These are phyloP conservation scores for Cynoglossus semilaevis DNA, from an alignment of 2,113 vertebrate species.

Conservation along the genomic window DNA sequence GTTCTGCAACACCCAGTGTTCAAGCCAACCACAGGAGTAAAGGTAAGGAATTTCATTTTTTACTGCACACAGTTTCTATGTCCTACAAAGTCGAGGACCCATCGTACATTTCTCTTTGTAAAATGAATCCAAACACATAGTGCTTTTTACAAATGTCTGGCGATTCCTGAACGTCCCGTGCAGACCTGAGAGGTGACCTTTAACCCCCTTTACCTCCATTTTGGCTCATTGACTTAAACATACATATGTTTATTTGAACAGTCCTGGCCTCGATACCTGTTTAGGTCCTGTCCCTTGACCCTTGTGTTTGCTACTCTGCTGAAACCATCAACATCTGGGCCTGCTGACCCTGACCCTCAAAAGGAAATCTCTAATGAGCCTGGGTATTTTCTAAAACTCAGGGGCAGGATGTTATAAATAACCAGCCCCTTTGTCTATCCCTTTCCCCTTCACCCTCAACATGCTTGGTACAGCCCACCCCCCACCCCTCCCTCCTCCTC, in stretches of 20 bases:
- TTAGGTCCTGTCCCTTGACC: constrained; percentile 18
- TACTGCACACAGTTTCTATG: too few species aligned
- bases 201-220: too few species aligned
- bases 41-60: too few species aligned
- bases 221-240: too few species aligned
- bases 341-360: constrained; percentile 49
- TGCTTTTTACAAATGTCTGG: too few species aligned
- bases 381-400: constrained; percentile 21
- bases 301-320: constrained; percentile 14
- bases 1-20: too few species aligned
- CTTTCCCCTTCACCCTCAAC: constrained; percentile 19
- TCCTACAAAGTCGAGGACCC: too few species aligned
- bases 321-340: constrained; percentile 62
- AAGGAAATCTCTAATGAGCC: constrained; percentile 64
- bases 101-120: too few species aligned
- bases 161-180: too few species aligned
- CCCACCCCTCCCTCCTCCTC: neutral
- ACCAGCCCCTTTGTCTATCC: constrained; percentile 5
- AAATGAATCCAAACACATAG: too few species aligned
- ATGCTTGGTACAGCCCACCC: neutral
- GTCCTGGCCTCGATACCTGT: constrained; percentile 34
- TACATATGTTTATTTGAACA: neutral
- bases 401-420: constrained; percentile 61
- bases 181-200: too few species aligned
- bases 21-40: too few species aligned